These are phyloP conservation scores for Cebus imitator DNA, from an alignment of 2,113 vertebrate genomes.

Conservation along the genomic window DNA sequence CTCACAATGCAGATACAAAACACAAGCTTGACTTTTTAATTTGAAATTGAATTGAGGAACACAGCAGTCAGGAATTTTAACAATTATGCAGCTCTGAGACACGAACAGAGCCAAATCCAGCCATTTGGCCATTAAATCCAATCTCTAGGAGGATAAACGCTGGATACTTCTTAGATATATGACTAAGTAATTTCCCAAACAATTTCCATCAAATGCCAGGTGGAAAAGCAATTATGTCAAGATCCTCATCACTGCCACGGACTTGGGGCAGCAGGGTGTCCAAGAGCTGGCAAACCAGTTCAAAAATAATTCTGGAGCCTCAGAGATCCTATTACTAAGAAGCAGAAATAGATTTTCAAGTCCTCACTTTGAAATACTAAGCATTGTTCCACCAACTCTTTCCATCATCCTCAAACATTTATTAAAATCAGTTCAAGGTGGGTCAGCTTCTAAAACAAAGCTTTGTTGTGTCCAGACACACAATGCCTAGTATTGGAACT, in stretches of 20 bases:
- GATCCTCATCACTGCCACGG: background rate
- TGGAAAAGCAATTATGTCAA: constrained; percentile 57
- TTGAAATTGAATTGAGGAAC: background rate
- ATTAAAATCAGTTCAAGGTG: constrained; percentile 39
- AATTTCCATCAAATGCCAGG: constrained; percentile 46
- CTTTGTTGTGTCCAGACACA: background rate
- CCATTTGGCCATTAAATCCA: background rate
- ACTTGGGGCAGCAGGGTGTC: background rate
- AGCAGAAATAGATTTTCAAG: constrained; percentile 72
- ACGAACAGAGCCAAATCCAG: background rate
- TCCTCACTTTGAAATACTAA: constrained; percentile 65
- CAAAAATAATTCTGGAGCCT: constrained; percentile 61
- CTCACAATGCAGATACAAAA: background rate
- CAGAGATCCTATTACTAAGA: constrained; percentile 66
- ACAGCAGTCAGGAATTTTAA: constrained; percentile 7
- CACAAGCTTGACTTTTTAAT: background rate
- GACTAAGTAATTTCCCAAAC: constrained; percentile 58
- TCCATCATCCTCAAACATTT: constrained; percentile 47
- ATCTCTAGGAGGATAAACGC: background rate
- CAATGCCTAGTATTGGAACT: background rate
- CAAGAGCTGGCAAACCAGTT: constrained; percentile 33
- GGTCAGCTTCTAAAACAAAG: constrained; percentile 61
- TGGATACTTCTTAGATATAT: constrained; percentile 25
- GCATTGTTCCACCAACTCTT: constrained; percentile 57
- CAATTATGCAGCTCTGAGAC: background rate